Conservation (phyloP, 1,140 invertebrate species). For the Nylanderia fulva region DNA sequence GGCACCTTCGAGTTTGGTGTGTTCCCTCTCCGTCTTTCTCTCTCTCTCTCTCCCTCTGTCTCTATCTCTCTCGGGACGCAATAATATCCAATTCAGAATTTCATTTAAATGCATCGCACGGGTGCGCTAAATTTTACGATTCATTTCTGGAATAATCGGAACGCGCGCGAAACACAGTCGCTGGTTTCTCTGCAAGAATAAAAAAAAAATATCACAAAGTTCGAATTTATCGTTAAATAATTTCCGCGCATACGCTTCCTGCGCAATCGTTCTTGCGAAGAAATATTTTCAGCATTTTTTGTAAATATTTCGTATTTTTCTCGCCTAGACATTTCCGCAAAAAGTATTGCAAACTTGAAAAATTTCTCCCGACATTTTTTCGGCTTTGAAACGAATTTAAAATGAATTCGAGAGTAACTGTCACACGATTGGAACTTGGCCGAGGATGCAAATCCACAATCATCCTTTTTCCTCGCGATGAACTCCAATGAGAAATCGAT, state of each 20-base stretch:
- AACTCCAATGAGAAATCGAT: slow-evolving; percentile 38
- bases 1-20: slow-evolving; percentile 27
- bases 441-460: slow-evolving; percentile 32
- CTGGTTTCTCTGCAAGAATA: too few species aligned
- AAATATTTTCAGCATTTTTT: not conserved
- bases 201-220: not conserved
- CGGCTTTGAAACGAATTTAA: slow-evolving; percentile 8
- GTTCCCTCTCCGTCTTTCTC: too few species aligned
- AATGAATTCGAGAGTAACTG: slow-evolving; percentile 10
- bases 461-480: not conserved
- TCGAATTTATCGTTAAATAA: slow-evolving; percentile 26
- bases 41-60: too few species aligned
- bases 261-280: not conserved
- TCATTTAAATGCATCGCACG: slow-evolving; percentile 40
- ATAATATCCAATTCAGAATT: slow-evolving; percentile 52
- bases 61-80: too few species aligned
- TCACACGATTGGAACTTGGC: not conserved
- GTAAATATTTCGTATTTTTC: not conserved
- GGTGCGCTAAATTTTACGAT: slow-evolving; percentile 30
- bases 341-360: not conserved
- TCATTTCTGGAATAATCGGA: slow-evolving; percentile 34
- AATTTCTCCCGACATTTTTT: slow-evolving; percentile 1
- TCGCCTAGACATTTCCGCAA: not conserved
- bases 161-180: not conserved
- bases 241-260: not conserved